Conservation (phyloP, 2,888 invertebrate genomes). For the Copidosoma aretas region DNA sequence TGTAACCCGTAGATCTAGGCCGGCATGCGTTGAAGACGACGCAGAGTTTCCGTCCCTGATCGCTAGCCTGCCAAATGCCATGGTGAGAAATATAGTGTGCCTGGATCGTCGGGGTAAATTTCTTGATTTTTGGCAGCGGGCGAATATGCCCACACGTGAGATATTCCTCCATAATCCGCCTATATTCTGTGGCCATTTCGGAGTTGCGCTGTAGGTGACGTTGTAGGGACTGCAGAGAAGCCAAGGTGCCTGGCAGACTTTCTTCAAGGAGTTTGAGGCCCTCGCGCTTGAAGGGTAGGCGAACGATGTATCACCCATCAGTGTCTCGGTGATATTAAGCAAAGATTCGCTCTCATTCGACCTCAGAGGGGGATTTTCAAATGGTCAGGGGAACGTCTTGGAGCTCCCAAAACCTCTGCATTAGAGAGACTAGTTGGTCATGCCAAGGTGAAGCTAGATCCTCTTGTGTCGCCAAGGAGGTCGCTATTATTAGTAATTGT, state of each 20-base stretch:
- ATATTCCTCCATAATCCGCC: conserved; percentile 11
- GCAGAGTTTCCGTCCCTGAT: neutral
- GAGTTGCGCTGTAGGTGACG: neutral
- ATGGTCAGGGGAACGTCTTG: too few relatives aligned
- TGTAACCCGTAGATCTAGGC: neutral
- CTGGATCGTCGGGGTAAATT: neutral
- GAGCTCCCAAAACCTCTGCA: neutral
- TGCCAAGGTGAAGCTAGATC: too few relatives aligned
- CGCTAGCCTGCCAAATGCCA: neutral
- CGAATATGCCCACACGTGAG: neutral
- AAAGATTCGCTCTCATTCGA: too few relatives aligned
- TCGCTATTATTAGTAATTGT: too few relatives aligned
- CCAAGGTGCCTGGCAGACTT: too few relatives aligned
- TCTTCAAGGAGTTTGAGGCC: too few relatives aligned
- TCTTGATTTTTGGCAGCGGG: neutral
- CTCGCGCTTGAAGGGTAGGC: too few relatives aligned
- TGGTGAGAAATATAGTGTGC: neutral
- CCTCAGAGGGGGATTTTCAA: too few relatives aligned
- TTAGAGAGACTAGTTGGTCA: too few relatives aligned
- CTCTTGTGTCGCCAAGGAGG: too few relatives aligned
- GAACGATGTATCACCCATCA: too few relatives aligned
- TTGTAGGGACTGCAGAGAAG: neutral
- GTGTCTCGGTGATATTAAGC: neutral
- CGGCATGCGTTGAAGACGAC: neutral
- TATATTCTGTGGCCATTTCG: neutral